Percentiles rank a stretch among this genome's conserved stretches.
These are phyloP conservation scores for Syrmaticus mikado DNA, from an alignment of 2,113 vertebrate species.

Conservation along the genomic window DNA sequence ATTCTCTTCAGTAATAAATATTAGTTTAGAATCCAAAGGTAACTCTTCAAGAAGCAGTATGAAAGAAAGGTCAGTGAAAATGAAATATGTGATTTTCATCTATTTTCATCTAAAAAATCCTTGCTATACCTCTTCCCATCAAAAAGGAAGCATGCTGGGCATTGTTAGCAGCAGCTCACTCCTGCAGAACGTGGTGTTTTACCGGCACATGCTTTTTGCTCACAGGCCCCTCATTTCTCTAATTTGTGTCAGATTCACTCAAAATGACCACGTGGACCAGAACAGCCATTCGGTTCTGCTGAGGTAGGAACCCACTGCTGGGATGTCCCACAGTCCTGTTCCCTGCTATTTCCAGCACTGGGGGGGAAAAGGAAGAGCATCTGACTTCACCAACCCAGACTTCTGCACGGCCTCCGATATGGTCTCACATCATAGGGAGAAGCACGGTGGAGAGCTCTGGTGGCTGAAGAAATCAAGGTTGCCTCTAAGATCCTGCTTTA, in stretches of 20 bases:
- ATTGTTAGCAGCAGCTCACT: neutral
- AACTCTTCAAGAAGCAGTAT: neutral
- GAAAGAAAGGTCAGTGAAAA: neutral
- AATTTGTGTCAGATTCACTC: neutral
- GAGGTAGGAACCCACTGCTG: no score
- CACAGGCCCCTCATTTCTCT: neutral
- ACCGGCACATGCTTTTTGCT: neutral
- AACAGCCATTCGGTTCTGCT: neutral
- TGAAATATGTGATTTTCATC: neutral
- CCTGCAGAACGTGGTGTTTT: no score
- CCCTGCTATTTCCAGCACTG: no score
- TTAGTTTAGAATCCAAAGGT: neutral
- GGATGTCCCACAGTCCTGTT: no score
- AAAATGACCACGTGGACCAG: accelerated
- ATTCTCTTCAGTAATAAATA: no score
- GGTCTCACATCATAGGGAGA: no score
- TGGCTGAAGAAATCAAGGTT: no score
- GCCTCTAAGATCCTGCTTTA: no score
- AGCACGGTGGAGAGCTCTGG: no score
- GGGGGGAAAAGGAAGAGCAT: no score
- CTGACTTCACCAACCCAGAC: no score
- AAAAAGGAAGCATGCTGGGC: neutral
- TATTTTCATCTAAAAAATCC: neutral
- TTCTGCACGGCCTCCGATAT: no score
- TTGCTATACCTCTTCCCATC: neutral